Conservation (phyloP, 1,140 invertebrate genomes). For the Panagrolaimus sp. region DNA sequence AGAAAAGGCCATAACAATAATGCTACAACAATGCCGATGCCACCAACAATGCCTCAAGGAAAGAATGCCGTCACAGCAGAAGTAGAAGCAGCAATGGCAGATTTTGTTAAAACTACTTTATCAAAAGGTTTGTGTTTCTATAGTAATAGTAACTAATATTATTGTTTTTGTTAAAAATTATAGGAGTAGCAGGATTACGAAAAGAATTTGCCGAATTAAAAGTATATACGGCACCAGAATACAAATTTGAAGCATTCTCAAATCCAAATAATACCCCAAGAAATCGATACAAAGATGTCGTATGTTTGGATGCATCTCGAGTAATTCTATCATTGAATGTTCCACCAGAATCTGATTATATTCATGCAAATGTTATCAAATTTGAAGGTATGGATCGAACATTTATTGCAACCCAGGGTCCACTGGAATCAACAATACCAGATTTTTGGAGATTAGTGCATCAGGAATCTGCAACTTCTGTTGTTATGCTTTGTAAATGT, state of each 20-base stretch:
- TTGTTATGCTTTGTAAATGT: conserved; percentile 84
- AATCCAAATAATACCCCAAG: conserved; percentile 28
- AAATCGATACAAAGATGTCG: conserved; percentile 42
- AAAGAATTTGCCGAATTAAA: conserved; percentile 29
- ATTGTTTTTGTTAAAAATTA: background rate
- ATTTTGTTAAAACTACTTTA: conserved; percentile 10
- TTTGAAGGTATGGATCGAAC: conserved; percentile 14
- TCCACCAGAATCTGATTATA: conserved; percentile 36
- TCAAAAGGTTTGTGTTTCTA: background rate
- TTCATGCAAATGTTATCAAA: conserved; percentile 30
- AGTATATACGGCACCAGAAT: conserved; percentile 18
- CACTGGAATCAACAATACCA: conserved; percentile 73
- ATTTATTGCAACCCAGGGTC: conserved; percentile 70
- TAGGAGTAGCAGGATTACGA: conserved; percentile 23
- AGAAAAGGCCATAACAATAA: conserved; percentile 5
- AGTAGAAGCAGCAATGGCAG: conserved; percentile 4
- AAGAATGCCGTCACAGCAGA: conserved; percentile 12
- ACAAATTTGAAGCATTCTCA: conserved; percentile 14
- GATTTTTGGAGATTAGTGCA: conserved; percentile 90
- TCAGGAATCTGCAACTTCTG: conserved; percentile 69
- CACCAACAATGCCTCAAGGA: too few relatives aligned
- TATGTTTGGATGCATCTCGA: conserved; percentile 30
- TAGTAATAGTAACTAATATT: background rate
- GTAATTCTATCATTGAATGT: conserved; percentile 33
- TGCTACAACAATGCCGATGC: too few relatives aligned